phyloP scores from a whole-genome alignment of 2,797 vertebrate genomes.

The Enteromius thamalakanensis region DNA sequence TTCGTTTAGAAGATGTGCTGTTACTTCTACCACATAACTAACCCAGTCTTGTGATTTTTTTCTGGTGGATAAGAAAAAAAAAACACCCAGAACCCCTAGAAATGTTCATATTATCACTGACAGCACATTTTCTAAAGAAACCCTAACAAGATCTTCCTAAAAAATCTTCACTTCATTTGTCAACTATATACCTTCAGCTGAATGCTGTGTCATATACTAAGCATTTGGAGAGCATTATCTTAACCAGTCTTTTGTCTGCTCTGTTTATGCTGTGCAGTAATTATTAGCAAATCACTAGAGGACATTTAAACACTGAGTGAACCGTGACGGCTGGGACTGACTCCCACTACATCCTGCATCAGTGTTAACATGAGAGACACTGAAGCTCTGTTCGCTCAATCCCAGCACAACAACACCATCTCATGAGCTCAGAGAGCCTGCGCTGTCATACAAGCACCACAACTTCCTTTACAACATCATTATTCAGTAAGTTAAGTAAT shows the following conservation, averaged over 20 bases:
- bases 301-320: slow-evolving; percentile 4
- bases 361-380: slow-evolving; percentile 16
- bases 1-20: neutral
- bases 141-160: neutral
- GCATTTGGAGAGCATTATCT: neutral
- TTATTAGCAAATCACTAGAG: neutral
- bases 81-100: neutral
- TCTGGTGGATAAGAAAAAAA: neutral
- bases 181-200: neutral
- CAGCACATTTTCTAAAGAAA: neutral
- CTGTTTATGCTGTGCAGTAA: neutral
- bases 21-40: neutral
- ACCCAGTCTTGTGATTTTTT: neutral
- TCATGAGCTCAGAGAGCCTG: neutral
- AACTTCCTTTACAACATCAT: neutral
- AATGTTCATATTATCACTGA: neutral
- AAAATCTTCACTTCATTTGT: neutral
- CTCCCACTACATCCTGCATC: slow-evolving; percentile 20
- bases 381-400: slow-evolving; percentile 7
- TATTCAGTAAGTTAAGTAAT: neutral
- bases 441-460: neutral
- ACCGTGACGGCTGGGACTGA: neutral
- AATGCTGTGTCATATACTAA: neutral
- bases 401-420: slow-evolving; percentile 18
- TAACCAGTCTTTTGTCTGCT: neutral